phyloP scores from a whole-genome alignment of 2,113 vertebrate species.

The Bubo scandiacus region DNA sequence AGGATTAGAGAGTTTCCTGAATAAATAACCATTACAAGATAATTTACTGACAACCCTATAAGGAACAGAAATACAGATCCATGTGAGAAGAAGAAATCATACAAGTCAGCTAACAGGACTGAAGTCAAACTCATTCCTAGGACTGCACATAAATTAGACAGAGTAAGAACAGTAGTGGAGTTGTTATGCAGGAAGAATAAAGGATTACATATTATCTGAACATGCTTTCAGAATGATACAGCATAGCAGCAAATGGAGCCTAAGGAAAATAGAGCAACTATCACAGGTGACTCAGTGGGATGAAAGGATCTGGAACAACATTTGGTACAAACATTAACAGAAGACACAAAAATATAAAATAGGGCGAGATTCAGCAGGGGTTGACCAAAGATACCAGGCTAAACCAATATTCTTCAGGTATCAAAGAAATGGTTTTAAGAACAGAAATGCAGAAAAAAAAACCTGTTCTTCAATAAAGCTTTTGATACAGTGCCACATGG shows the following conservation, averaged over 20 bases:
- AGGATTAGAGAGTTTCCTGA: neutral
- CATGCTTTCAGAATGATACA: neutral
- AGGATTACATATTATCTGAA: neutral
- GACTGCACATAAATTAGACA: neutral
- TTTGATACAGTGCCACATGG: neutral
- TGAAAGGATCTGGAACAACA: neutral
- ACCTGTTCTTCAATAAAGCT: neutral
- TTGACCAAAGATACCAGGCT: neutral
- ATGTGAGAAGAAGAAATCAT: neutral
- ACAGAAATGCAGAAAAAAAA: neutral
- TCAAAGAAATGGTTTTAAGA: neutral
- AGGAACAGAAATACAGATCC: neutral
- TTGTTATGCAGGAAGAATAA: neutral
- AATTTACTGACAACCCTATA: neutral
- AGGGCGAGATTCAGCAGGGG: neutral
- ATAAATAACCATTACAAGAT: neutral
- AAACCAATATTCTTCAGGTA: neutral
- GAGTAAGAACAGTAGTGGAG: neutral
- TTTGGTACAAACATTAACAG: neutral
- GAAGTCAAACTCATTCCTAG: neutral
- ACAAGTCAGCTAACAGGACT: neutral
- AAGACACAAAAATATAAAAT: neutral
- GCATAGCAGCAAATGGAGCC: neutral
- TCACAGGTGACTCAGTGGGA: neutral
- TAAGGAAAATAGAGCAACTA: neutral